These are phyloP conservation scores for Notodonta dromedarius DNA, from an alignment of 2,888 invertebrate genomes.

Conservation along the genomic window DNA sequence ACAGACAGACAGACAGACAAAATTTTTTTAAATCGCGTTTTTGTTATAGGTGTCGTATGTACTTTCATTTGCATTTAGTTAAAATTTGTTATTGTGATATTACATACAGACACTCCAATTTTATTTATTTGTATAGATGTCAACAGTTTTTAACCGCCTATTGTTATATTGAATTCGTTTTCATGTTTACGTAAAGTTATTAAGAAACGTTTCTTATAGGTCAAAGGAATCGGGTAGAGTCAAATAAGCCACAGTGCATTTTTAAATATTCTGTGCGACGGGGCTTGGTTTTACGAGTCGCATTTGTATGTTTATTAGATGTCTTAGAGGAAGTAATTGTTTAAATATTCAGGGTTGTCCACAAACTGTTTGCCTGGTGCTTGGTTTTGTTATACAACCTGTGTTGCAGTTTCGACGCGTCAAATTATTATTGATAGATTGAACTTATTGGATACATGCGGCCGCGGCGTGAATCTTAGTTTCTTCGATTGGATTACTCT, in stretches of 20 bases:
- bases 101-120: no score
- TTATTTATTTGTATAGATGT: no score
- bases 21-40: no score
- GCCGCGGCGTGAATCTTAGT: no score
- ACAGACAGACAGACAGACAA: no score
- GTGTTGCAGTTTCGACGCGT: not conserved
- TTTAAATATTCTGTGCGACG: not conserved
- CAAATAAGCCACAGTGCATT: conserved; percentile 5
- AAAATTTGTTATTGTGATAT: no score
- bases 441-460: no score
- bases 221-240: conserved; percentile 44
- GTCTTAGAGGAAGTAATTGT: conserved; percentile 29
- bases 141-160: conserved; percentile 13
- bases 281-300: conserved; percentile 27
- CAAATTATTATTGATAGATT: not conserved
- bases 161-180: conserved; percentile 35
- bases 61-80: no score
- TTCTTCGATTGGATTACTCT: no score
- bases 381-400: conserved; percentile 14
- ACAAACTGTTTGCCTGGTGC: conserved; percentile 19
- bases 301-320: conserved; percentile 29
- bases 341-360: conserved; percentile 27
- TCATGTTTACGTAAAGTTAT: conserved; percentile 38
- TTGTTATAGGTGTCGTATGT: no score
- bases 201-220: conserved; percentile 34